Conservation (phyloP, 2,113 vertebrate genomes). For the Elachura formosa region DNA sequence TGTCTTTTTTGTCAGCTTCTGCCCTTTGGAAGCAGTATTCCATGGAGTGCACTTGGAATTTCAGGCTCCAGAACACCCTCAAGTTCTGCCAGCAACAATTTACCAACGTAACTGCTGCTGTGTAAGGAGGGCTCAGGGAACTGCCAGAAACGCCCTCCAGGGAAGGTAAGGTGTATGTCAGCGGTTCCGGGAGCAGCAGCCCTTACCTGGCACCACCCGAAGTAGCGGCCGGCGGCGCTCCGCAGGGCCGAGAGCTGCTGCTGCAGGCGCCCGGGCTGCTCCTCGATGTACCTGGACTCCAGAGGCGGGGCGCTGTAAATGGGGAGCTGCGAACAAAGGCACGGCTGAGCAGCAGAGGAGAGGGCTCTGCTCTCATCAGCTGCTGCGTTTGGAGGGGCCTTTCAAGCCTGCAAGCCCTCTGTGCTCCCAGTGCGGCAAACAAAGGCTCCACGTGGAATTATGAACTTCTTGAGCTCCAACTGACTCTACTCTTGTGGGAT, state of each 20-base stretch:
- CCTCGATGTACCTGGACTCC: constrained; percentile 67
- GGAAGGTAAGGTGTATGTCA: too few species aligned
- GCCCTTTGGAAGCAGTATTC: not conserved
- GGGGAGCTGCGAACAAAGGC: constrained; percentile 74
- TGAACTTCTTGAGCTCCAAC: not conserved
- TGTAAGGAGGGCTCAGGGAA: not conserved
- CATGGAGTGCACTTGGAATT: not conserved
- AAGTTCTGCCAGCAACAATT: not conserved
- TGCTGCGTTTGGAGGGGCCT: accelerated
- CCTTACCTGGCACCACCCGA: constrained; percentile 78
- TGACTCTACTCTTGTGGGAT: not conserved
- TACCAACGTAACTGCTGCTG: accelerated
- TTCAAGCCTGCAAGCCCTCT: not conserved
- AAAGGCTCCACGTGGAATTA: accelerated
- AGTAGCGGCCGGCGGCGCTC: constrained; percentile 32
- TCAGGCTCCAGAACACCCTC: not conserved
- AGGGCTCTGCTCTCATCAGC: accelerated
- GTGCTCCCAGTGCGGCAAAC: not conserved
- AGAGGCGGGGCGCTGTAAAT: constrained; percentile 73
- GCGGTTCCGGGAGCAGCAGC: too few species aligned
- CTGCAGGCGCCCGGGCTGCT: constrained; percentile 78
- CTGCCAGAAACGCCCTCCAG: not conserved
- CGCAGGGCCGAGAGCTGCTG: constrained; percentile 66
- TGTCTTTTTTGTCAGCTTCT: not conserved
- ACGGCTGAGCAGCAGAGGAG: not conserved